Base-by-base conservation (phyloP, 2,113 vertebrate genomes). In the Phaethornis superciliosus region DNA sequence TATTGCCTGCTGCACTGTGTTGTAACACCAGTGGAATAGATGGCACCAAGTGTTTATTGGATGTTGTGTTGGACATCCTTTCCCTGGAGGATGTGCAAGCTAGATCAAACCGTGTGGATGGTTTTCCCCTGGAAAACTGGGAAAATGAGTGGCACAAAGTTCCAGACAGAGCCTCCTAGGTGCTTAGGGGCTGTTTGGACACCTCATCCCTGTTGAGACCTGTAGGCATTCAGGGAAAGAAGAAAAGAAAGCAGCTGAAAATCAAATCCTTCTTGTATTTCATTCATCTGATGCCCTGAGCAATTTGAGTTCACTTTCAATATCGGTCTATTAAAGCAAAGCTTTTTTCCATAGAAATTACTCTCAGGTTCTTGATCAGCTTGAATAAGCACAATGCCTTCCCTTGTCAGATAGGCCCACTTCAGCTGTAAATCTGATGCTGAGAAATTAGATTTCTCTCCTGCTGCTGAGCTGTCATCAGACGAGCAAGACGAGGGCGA, bases 331-430 rank as follows among this genome's bases (percentile, higher is more conserved):
- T 62, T 65, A 91, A 49, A 82, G 71, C 64, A 80, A 51, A 51
- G 13, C 23, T 56, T 72, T 82, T 63, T 76, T 68, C 83, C 65
- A 23, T 33, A 74, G 90, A 83, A 88, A 93, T 91, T 91, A 68
- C 93, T 82, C 82, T 72, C 68, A 42, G 75, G 54, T 77, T 90
- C 90, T 95, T 85, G 90, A 82, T 95, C 85, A 94, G 89, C 95
- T 93, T 21, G 37, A 90, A 55, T 69, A 82, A 93, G 68, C 94
- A 81, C 85, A 75, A 37, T 42, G 56, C 65, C 77, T 75, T 67
- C 51, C 46, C 76, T 67, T 89, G 92, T 88, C 85, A 93, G 83
- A 68, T 24, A 18, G 60, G 21, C 82, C 76, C 72, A 12, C 72
- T 88, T 30, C 42, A 78, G 67, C 88, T 0, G 12, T 88, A 90